Conservation (phyloP, 2,113 vertebrate genomes). For the Paraplagusia blochii region DNA sequence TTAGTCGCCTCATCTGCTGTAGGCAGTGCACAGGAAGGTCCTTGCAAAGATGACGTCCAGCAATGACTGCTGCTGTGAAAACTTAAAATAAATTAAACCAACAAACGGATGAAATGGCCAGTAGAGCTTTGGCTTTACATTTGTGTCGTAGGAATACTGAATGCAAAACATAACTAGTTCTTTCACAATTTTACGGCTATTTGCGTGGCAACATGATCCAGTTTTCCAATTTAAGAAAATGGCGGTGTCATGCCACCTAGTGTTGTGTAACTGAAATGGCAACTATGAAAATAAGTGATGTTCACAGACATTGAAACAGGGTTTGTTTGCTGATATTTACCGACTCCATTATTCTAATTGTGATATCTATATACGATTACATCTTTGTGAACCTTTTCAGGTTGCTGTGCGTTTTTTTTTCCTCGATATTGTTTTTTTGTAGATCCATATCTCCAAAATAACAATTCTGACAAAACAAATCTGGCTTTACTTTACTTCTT, state of each 20-base stretch:
- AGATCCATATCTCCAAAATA: too few relatives aligned
- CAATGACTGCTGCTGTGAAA: conserved; percentile 19
- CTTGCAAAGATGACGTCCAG: conserved; percentile 32
- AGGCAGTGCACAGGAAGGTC: conserved; percentile 25
- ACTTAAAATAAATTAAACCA: neutral
- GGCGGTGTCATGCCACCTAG: conserved; percentile 55
- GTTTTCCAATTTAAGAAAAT: conserved; percentile 14
- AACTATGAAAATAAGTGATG: conserved; percentile 5
- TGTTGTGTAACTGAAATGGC: conserved; percentile 43
- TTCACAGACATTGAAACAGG: neutral
- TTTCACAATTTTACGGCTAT: neutral
- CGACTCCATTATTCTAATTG: too few relatives aligned
- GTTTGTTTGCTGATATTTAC: conserved; percentile 3
- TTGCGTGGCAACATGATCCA: neutral
- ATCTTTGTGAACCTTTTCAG: too few relatives aligned
- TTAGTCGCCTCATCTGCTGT: conserved; percentile 44
- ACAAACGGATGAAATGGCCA: neutral
- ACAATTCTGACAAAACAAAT: too few relatives aligned
- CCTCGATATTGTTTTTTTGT: too few relatives aligned
- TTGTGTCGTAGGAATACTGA: neutral
- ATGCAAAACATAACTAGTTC: neutral
- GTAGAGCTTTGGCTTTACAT: neutral
- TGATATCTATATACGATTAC: too few relatives aligned
- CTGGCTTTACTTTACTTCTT: too few relatives aligned
- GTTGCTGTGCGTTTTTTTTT: too few relatives aligned